phyloP scores from a whole-genome alignment of 2,888 invertebrate genomes.

The Chymomyza fuscimana region DNA sequence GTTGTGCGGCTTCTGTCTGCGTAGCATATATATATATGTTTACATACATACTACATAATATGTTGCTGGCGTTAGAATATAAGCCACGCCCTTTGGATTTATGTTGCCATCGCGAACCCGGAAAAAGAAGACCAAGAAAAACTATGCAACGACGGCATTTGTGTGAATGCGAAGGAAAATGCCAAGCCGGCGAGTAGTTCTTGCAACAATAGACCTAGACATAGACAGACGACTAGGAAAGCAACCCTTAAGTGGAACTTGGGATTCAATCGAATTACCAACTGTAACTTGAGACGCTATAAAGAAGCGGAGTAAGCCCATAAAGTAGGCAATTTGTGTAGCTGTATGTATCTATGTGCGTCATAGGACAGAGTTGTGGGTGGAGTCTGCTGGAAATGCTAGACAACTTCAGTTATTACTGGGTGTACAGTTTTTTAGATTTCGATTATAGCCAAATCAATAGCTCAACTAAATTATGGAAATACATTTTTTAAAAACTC shows the following conservation, averaged over 20 bases:
- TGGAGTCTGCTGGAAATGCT: constrained; percentile 47
- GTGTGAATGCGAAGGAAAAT: constrained; percentile 44
- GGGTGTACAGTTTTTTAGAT: not conserved
- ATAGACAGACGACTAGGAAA: constrained; percentile 17
- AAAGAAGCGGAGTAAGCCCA: not conserved
- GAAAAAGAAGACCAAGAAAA: constrained; percentile 43
- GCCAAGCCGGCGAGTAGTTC: constrained; percentile 50
- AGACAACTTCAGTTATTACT: not conserved
- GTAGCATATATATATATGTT: constrained; percentile 14
- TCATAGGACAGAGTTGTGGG: constrained; percentile 58
- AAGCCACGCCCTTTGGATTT: constrained; percentile 67
- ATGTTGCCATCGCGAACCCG: constrained; percentile 65
- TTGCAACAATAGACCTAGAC: constrained; percentile 68
- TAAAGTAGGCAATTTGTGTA: constrained; percentile 27
- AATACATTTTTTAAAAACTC: too few species aligned
- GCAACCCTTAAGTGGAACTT: constrained; percentile 62
- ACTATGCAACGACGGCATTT: constrained; percentile 41
- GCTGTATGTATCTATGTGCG: constrained; percentile 39
- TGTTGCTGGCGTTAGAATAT: constrained; percentile 51
- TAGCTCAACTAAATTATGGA: not conserved
- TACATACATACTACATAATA: constrained; percentile 27
- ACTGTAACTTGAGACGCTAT: constrained; percentile 61
- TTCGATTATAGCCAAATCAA: not conserved
- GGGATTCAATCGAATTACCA: constrained; percentile 34
- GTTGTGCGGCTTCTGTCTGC: constrained; percentile 42